These are phyloP conservation scores for Poeciliopsis prolifica DNA, from an alignment of 2,113 vertebrate genomes.

Conservation along the genomic window DNA sequence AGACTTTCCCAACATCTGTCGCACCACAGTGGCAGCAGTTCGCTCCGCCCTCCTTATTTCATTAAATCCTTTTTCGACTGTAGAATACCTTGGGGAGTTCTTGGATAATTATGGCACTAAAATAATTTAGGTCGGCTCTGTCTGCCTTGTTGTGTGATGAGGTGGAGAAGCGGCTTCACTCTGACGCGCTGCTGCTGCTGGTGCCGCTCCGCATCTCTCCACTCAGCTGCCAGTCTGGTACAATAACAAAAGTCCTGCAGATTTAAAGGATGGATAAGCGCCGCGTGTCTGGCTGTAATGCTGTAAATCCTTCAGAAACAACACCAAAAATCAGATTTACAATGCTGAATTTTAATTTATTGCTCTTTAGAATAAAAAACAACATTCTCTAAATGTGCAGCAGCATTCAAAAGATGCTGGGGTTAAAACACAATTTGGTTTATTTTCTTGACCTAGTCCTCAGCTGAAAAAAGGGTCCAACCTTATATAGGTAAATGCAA, in stretches of 20 bases:
- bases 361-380: neutral
- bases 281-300: slow-evolving; percentile 23
- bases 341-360: neutral
- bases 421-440: neutral
- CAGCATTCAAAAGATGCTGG: neutral
- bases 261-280: slow-evolving; percentile 35
- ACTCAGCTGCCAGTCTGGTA: slow-evolving; percentile 14
- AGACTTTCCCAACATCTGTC: slow-evolving; percentile 68
- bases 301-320: slow-evolving; percentile 15
- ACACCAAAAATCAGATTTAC: neutral
- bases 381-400: no score
- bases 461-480: no score
- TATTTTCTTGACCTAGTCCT: neutral
- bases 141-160: slow-evolving; percentile 29
- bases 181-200: slow-evolving; percentile 31
- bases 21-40: slow-evolving; percentile 37
- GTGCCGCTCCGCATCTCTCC: slow-evolving; percentile 28
- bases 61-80: slow-evolving; percentile 53
- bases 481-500: no score
- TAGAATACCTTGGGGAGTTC: slow-evolving; percentile 56
- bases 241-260: slow-evolving; percentile 22
- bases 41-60: slow-evolving; percentile 66
- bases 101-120: slow-evolving; percentile 69
- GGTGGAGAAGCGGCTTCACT: slow-evolving; percentile 38
- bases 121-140: slow-evolving; percentile 74